Evolutionary conservation across 2,113 vertebrate species (phyloP), one percentile per base, ranked within the genome.

Genomic region (Chrysochloris asiatica): DNA sequence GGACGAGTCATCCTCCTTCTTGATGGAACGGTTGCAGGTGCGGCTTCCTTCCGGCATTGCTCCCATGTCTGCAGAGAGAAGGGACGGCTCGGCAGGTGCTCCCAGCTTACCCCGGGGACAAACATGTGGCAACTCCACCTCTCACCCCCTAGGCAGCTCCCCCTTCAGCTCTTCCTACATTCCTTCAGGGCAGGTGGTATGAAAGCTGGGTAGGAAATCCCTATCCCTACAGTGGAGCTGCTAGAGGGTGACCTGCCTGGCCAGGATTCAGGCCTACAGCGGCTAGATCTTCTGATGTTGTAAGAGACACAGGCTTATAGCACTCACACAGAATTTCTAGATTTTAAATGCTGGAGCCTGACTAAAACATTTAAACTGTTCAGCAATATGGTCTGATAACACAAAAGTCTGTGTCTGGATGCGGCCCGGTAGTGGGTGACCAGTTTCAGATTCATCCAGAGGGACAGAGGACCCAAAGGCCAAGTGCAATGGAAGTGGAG

Each of bases 1-100:
- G 0, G 99, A 99, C 0, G 99, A 99, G 87, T 93, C 98, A 28
- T 98, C 98, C 79, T 93, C 98, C 86, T 97, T 98, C 94, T 97
- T 98, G 85, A 98, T 89, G 14, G 97, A 96, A 75, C 38, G 97
- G 59, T 97, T 86, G 48, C 98, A 98, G 72, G 98, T 95, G 3
- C 98, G 98, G 50, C 97, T 94, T 5, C 98, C 94, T 86, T 98
- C 98, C 1, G 97, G 9, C 33, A 96, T 50, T 1, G 97, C 96
- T 19, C 97, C 97, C 93, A 97, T 47, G 94, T 98, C 99, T 99
- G 97, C 72, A 90, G 88, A 93, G 88, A 93, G 63, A 87, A 88
- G 0, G 65, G 45, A 78, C 0, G 26, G 36, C 84, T 82, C 2
- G 50, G 38, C 0, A n/a, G 50, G 38, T 2, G 52, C 80, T 38